Conservation (phyloP, 2,797 vertebrate genomes). For the Nyctibius grandis region DNA sequence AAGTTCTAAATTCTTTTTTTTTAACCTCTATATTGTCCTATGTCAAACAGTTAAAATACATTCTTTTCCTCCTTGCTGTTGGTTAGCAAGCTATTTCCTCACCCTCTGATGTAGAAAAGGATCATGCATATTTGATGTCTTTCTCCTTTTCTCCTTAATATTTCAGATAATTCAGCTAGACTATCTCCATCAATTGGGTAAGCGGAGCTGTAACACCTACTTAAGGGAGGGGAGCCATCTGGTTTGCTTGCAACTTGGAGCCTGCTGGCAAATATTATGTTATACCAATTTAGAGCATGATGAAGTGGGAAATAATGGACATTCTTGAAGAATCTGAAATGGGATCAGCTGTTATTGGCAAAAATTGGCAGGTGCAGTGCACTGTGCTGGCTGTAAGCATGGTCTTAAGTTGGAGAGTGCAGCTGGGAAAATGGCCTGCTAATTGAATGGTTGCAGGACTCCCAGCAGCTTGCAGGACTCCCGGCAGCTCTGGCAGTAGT, state of each 20-base stretch:
- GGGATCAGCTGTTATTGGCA: conserved; percentile 47
- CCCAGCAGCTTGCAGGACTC: conserved; percentile 18
- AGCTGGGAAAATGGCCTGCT: conserved; percentile 56
- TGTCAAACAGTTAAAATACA: not conserved
- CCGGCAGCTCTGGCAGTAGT: conserved; percentile 10
- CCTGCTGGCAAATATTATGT: conserved; percentile 45
- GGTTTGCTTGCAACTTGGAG: conserved; percentile 38
- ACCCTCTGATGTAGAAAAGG: not conserved
- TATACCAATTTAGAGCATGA: conserved; percentile 56
- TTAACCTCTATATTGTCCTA: not conserved
- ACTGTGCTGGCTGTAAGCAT: not conserved
- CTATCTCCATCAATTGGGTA: not conserved
- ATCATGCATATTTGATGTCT: not conserved
- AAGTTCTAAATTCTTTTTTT: not conserved
- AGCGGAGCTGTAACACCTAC: conserved; percentile 31
- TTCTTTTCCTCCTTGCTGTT: not conserved
- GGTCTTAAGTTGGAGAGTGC: conserved; percentile 24
- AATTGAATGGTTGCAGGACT: conserved; percentile 36
- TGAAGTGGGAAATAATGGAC: conserved; percentile 60
- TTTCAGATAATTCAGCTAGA: conserved; percentile 20
- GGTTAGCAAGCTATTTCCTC: not conserved
- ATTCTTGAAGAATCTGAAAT: conserved; percentile 35
- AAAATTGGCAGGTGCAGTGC: conserved; percentile 48
- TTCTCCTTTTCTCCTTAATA: conserved; percentile 15
- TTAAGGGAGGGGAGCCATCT: conserved; percentile 36